Percentiles rank a stretch among this genome's conserved stretches.
Conservation (phyloP, 2,113 vertebrate genomes). For the Baryphthengus martii region DNA sequence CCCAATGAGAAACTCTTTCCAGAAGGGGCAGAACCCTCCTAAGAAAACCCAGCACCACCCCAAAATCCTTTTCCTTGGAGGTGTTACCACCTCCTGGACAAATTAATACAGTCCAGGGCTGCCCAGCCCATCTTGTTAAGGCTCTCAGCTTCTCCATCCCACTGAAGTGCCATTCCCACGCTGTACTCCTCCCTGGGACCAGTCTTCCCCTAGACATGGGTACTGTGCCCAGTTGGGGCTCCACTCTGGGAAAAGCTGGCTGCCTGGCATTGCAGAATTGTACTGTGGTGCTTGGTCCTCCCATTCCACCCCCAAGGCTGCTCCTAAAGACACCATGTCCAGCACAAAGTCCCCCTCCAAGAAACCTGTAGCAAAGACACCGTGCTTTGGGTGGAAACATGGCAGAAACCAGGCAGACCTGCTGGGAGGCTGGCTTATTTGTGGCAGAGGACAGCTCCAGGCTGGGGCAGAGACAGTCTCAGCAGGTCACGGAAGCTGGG, state of each 20-base stretch:
- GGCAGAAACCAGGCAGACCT: neutral
- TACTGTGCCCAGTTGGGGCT: rapidly evolving
- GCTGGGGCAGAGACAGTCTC: neutral
- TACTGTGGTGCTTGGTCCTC: neutral
- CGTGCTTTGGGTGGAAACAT: neutral
- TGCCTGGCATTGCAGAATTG: neutral
- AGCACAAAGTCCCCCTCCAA: neutral
- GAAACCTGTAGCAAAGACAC: neutral
- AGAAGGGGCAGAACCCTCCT: neutral
- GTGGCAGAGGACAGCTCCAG: neutral
- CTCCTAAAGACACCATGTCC: neutral
- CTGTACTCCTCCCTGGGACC: neutral
- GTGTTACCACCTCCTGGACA: neutral
- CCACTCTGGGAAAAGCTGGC: neutral
- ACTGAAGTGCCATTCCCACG: neutral
- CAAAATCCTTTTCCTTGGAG: neutral
- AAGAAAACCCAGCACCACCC: neutral
- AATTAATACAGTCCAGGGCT: neutral
- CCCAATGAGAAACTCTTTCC: neutral
- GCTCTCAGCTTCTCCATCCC: neutral
- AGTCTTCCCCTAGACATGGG: neutral
- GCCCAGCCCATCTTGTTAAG: neutral
- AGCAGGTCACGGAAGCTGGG: neutral
- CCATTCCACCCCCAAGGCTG: neutral
- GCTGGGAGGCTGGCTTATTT: neutral